phyloP scores from a whole-genome alignment of 2,113 vertebrate genomes.

The Eurystomus gularis region DNA sequence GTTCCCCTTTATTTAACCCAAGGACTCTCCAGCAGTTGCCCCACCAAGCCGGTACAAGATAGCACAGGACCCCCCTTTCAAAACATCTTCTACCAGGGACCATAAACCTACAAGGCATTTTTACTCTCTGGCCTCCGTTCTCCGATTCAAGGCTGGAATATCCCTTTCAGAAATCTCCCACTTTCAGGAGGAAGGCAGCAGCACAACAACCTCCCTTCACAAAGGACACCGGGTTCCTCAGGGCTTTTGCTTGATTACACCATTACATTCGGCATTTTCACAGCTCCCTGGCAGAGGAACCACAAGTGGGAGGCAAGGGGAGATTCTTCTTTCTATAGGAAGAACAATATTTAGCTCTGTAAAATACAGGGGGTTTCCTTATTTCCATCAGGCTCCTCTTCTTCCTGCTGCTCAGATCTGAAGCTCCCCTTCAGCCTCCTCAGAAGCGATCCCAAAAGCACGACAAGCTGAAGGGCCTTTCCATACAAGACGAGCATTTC shows the following conservation, averaged over 20 bases:
- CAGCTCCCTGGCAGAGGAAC: background rate
- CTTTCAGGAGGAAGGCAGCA: background rate
- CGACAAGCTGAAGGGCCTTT: background rate
- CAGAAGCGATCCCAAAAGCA: background rate
- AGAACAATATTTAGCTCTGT: slow-evolving; percentile 4
- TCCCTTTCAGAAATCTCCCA: background rate
- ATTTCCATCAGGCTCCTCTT: background rate
- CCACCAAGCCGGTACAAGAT: background rate
- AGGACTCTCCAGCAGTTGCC: background rate
- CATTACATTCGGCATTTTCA: background rate
- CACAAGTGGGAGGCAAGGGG: background rate
- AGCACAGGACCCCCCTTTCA: background rate
- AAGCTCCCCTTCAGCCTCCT: background rate
- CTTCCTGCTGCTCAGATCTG: background rate
- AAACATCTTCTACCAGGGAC: background rate
- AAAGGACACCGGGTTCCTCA: background rate
- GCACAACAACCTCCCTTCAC: background rate
- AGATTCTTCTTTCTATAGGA: background rate
- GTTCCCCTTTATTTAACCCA: background rate
- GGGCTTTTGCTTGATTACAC: slow-evolving; percentile 18
- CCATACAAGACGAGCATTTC: background rate
- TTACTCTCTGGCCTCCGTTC: background rate
- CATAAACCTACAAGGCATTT: background rate
- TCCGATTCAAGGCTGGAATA: background rate
- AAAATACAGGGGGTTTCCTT: background rate